Base-by-base conservation (phyloP, 2,113 vertebrate genomes). In the Tenebrosternarchus preto region DNA sequence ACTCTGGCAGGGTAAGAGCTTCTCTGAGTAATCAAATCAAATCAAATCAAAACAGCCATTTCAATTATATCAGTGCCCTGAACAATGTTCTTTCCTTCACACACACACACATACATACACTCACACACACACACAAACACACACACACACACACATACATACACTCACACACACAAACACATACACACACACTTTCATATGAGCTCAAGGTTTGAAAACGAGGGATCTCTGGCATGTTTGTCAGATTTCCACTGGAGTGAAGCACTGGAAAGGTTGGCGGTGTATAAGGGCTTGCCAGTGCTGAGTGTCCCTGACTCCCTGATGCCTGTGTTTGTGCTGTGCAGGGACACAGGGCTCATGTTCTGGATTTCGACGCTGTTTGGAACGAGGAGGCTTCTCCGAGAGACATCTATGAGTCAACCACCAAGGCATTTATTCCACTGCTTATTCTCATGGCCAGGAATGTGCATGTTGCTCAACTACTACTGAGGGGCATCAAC, bases 341-440 rank as follows among this genome's bases (percentile, higher is more conserved):
- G 4, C 50, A 89, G 88, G 84, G 82, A 33, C 87, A 88, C 69
- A 83, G 82, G 33, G 77, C 79, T 15, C 86, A 88, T 19, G 75
- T 71, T 15, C 60, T 89, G 80, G 81, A 85, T 73, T 86, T 89
- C 36, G 87, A 86, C 43, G 82, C 82, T 6, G 85, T 89, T 20
- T 88, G 85, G 80, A 79, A 84, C 39, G 87, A 89, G 72, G 86
- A 74, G 6, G 71, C 84, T 27, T 84, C 85, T 20, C 85, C 82
- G 16, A 85, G 72, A 59, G 86, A 89, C 8, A 73, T 88, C 75
- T 89, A 89, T 56, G 88, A 88, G 50, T 84, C 86, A 29, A 84
- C 86, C n/a, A 78, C 86, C 31, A 86, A 86, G 88, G 88, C 85
- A 84, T 57, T 71, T 53, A 61, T 43, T 56, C 36, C 33, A 24